Conservation (phyloP, 2,113 vertebrate species). For the Cranoglanis bouderius region DNA sequence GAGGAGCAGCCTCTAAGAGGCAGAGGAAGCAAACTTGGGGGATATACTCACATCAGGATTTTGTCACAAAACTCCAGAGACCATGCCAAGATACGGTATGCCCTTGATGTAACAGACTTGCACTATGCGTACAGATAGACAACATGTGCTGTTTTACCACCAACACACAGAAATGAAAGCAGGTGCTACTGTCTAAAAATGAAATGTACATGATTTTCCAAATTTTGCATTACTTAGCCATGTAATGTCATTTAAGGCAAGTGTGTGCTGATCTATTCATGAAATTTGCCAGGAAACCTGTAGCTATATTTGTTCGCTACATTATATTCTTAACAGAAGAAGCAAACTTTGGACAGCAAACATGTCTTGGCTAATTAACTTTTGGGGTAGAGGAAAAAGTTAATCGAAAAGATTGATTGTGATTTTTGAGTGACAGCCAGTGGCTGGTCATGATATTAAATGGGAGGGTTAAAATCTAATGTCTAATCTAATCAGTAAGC, state of each 20-base stretch:
- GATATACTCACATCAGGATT: not conserved
- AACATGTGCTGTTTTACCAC: not conserved
- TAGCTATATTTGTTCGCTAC: not conserved
- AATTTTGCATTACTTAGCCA: not conserved
- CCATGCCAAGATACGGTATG: slow-evolving; percentile 29
- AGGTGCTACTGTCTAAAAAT: not conserved
- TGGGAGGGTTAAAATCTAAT: not conserved
- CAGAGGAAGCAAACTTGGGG: not conserved
- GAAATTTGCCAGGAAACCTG: not conserved
- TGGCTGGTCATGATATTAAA: not conserved
- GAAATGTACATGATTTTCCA: not conserved
- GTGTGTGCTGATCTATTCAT: not conserved
- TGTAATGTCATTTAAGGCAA: not conserved
- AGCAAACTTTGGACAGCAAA: not conserved
- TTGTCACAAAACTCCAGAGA: not conserved
- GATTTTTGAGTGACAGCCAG: not conserved
- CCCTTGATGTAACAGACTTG: not conserved
- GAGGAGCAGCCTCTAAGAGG: not conserved
- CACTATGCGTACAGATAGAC: not conserved
- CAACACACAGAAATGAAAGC: not conserved
- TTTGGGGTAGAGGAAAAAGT: not conserved
- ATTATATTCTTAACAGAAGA: not conserved
- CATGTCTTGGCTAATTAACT: not conserved
- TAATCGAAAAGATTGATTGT: too few relatives aligned
- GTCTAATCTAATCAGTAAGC: not conserved